Evolutionary conservation across 2,888 invertebrate genomes (phyloP).

Genomic region (Pegoplata infirma): DNA sequence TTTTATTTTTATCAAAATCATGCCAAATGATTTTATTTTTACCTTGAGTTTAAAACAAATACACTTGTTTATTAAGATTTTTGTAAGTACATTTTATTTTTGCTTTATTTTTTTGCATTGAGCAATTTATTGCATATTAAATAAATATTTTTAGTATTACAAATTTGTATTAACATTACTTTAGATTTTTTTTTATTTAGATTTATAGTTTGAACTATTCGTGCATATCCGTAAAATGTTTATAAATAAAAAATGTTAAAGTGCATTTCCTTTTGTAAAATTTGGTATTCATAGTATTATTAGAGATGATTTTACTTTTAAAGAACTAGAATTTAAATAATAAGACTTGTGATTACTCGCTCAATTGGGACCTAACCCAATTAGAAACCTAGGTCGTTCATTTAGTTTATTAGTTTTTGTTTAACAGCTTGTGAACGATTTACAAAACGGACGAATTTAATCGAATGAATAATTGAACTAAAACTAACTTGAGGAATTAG

Average conservation of each 20-base stretch:
- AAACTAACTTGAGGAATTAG: too few relatives aligned
- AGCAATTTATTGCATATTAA: neutral
- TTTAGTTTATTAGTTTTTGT: too few relatives aligned
- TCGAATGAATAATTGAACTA: too few relatives aligned
- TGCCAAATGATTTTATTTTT: neutral
- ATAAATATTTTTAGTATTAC: too few relatives aligned
- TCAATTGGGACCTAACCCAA: too few relatives aligned
- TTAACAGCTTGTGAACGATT: too few relatives aligned
- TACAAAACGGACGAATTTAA: too few relatives aligned
- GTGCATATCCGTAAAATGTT: slow-evolving; percentile 11
- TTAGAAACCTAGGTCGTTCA: too few relatives aligned
- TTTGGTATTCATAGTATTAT: too few relatives aligned
- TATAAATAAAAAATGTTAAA: neutral
- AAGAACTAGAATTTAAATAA: too few relatives aligned
- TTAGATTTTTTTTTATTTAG: neutral
- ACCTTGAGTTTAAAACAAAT: slow-evolving; percentile 22
- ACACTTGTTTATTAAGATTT: neutral
- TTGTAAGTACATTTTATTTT: neutral
- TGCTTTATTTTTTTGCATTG: neutral
- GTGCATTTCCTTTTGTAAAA: neutral
- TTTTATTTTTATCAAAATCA: neutral
- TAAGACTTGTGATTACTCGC: too few relatives aligned
- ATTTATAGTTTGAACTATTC: slow-evolving; percentile 21
- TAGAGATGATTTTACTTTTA: too few relatives aligned
- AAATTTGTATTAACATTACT: neutral